These are phyloP conservation scores for Hymenopus coronatus DNA, from an alignment of 2,888 invertebrate species.

Conservation along the genomic window DNA sequence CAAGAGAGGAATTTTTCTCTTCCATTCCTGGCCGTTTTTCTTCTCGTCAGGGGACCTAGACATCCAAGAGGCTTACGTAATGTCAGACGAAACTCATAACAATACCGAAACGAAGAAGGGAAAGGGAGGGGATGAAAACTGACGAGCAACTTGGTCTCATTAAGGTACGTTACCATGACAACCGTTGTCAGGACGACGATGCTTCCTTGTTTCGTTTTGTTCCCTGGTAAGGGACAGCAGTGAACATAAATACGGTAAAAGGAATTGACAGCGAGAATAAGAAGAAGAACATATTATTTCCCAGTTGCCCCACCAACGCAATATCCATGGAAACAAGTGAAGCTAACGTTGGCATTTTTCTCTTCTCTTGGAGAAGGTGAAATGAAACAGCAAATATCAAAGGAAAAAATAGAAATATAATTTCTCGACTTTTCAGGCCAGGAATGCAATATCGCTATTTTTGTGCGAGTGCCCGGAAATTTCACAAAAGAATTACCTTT, in stretches of 20 bases:
- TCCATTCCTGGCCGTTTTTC: neutral
- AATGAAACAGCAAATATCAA: neutral
- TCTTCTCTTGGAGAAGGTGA: neutral
- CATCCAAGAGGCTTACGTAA: conserved; percentile 1
- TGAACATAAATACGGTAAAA: conserved; percentile 12
- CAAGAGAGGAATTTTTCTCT: neutral
- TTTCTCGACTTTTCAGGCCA: neutral
- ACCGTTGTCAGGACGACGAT: conserved; percentile 14
- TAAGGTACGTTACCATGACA: conserved; percentile 18
- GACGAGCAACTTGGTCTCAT: conserved; percentile 19
- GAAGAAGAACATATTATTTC: neutral
- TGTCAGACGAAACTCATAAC: conserved; percentile 17
- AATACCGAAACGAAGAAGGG: conserved; percentile 9
- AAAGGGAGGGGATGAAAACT: conserved; percentile 1
- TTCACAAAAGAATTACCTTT: neutral
- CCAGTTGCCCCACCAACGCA: neutral
- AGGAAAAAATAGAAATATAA: neutral
- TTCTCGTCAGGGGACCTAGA: neutral
- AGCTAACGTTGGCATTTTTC: neutral
- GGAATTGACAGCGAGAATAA: conserved; percentile 7
- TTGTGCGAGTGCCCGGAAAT: neutral
- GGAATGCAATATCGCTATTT: neutral
- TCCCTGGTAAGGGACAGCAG: neutral
- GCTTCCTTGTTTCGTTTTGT: neutral
- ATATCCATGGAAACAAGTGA: neutral